Percentiles rank a stretch among this genome's conserved stretches.
These are phyloP conservation scores for Agriotes lineatus DNA, from an alignment of 2,888 invertebrate genomes.

Conservation along the genomic window DNA sequence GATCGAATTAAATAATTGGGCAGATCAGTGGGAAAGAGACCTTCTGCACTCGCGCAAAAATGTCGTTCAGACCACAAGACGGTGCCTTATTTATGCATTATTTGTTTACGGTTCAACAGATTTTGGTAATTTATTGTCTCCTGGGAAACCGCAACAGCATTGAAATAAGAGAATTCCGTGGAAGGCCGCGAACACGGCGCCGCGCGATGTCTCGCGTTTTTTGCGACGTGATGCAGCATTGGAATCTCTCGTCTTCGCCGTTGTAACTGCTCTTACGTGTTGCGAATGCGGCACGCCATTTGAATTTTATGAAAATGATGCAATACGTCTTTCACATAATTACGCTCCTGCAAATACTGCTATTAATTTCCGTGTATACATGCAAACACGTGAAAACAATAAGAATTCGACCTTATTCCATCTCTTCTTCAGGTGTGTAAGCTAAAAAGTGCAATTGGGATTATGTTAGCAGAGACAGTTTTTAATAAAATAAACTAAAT, in stretches of 20 bases:
- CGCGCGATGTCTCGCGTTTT: constrained; percentile 16
- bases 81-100: not conserved
- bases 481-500: too few species aligned
- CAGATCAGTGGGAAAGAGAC: not conserved
- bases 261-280: constrained; percentile 27
- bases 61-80: not conserved
- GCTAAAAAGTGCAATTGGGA: too few species aligned
- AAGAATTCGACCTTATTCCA: not conserved
- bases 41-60: not conserved
- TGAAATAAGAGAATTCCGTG: constrained; percentile 5
- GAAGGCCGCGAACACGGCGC: constrained; percentile 19
- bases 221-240: constrained; percentile 27
- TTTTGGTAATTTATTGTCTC: constrained; percentile 5
- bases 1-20: constrained; percentile 24
- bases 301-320: constrained; percentile 33
- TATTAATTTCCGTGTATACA: constrained; percentile 1
- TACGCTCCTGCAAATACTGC: constrained; percentile 12
- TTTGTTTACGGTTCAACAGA: not conserved
- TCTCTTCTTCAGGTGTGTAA: not conserved
- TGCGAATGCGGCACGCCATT: constrained; percentile 30
- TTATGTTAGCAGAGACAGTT: too few species aligned
- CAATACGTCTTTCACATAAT: constrained; percentile 26
- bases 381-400: constrained; percentile 18
- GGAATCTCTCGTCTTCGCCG: constrained; percentile 20
- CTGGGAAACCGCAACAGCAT: not conserved